These are phyloP conservation scores for Tapera naevia DNA, from an alignment of 2,797 vertebrate species.

Conservation along the genomic window DNA sequence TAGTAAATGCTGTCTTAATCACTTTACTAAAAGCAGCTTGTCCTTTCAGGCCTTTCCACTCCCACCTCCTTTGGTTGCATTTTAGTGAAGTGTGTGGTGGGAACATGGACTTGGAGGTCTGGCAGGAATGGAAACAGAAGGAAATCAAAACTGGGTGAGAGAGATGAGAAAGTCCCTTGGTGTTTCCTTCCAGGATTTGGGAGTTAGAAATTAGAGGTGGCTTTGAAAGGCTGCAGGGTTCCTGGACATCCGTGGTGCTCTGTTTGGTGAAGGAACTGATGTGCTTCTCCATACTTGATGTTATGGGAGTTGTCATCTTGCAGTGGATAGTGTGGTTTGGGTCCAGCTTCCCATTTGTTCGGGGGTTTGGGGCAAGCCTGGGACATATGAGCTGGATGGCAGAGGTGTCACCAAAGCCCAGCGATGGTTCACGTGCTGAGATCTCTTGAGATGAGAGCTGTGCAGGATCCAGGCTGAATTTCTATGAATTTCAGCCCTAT, in stretches of 20 bases:
- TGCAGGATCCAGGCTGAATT: background rate
- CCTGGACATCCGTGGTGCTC: accelerated
- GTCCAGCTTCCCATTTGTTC: background rate
- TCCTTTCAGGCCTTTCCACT: background rate
- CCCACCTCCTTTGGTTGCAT: background rate
- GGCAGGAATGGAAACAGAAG: background rate
- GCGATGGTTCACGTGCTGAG: accelerated
- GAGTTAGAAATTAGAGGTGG: background rate
- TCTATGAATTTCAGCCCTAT: background rate
- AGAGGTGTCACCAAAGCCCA: background rate
- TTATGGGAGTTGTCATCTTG: accelerated
- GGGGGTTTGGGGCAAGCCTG: background rate
- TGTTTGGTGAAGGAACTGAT: background rate
- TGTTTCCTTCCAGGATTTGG: background rate
- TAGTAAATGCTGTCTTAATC: background rate
- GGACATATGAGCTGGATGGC: background rate
- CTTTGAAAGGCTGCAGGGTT: background rate
- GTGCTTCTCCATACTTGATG: background rate
- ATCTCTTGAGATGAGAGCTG: background rate
- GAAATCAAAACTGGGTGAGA: background rate
- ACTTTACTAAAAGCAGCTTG: background rate
- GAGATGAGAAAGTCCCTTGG: background rate
- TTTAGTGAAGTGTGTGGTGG: background rate
- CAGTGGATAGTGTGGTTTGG: background rate
- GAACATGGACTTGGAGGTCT: background rate